Percentiles rank a stretch among this genome's conserved stretches.
phyloP scores from a whole-genome alignment of 1,140 invertebrate genomes.

The Drosophila jambulina region DNA sequence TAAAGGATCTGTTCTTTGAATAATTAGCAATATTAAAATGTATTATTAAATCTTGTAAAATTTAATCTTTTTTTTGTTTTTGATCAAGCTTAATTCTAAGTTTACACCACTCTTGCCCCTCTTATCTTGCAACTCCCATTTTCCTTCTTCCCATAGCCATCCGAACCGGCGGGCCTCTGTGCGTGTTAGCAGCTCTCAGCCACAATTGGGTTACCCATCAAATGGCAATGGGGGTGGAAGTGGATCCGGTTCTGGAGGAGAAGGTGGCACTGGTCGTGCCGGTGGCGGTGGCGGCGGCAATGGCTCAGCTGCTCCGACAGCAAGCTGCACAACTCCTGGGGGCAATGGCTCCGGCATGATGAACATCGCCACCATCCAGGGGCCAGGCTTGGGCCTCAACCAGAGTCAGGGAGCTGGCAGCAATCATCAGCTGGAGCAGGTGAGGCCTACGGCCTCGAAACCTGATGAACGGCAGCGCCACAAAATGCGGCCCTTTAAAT shows the following conservation, averaged over 20 bases:
- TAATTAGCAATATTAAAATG: not conserved
- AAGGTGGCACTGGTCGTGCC: not conserved
- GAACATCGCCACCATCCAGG: constrained; percentile 67
- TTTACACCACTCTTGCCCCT: not conserved
- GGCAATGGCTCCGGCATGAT: constrained; percentile 48
- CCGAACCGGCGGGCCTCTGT: constrained; percentile 79
- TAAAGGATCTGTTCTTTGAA: not conserved
- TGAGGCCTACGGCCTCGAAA: constrained; percentile 85
- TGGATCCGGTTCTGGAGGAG: constrained; percentile 8
- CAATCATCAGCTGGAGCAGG: constrained; percentile 50
- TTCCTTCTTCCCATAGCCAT: constrained; percentile 53
- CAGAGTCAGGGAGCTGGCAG: constrained; percentile 22
- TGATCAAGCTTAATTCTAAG: not conserved
- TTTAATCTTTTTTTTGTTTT: not conserved
- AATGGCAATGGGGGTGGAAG: constrained; percentile 53
- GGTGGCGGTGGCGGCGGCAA: constrained; percentile 47
- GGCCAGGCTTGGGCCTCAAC: constrained; percentile 10
- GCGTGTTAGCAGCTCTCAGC: constrained; percentile 69
- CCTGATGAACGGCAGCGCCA: constrained; percentile 85
- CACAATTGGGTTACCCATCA: constrained; percentile 72
- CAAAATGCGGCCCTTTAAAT: constrained; percentile 88
- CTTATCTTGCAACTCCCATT: constrained; percentile 1
- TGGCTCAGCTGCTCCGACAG: constrained; percentile 82
- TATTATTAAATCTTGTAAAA: no score
- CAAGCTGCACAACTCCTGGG: constrained; percentile 58